phyloP scores from a whole-genome alignment of 1,140 invertebrate genomes.

The Drosophila rufa region DNA sequence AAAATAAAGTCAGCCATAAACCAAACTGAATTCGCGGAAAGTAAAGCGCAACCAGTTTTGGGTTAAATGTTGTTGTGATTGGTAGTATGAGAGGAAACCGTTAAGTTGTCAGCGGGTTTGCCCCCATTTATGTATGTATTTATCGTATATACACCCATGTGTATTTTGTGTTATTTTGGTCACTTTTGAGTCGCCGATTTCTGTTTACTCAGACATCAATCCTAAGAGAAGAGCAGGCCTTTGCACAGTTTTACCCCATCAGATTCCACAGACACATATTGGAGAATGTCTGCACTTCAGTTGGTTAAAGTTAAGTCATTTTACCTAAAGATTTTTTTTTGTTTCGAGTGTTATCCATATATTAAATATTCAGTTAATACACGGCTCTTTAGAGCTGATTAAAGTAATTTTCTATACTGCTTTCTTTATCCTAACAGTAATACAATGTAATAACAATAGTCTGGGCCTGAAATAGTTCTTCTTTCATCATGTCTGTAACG shows the following conservation, averaged over 20 bases:
- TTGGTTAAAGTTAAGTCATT: too few species aligned
- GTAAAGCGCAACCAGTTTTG: slow-evolving; percentile 66
- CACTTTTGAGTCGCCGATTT: slow-evolving; percentile 7
- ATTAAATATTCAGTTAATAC: too few species aligned
- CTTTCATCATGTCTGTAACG: neutral
- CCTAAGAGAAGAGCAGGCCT: neutral
- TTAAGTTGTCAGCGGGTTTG: slow-evolving; percentile 58
- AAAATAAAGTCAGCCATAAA: slow-evolving; percentile 25
- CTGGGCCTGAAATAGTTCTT: neutral
- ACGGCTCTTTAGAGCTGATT: too few species aligned
- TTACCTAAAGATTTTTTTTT: too few species aligned
- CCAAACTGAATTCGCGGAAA: slow-evolving; percentile 63
- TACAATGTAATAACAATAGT: too few species aligned
- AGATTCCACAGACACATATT: too few species aligned
- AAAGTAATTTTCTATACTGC: too few species aligned
- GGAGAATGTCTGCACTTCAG: too few species aligned
- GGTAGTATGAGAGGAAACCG: slow-evolving; percentile 46
- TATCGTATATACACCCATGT: slow-evolving; percentile 7
- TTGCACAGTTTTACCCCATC: too few species aligned
- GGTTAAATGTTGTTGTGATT: slow-evolving; percentile 46
- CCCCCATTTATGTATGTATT: slow-evolving; percentile 11
- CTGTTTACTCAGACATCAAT: slow-evolving; percentile 38
- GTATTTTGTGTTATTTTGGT: slow-evolving; percentile 27
- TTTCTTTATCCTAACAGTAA: too few species aligned
- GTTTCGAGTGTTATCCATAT: too few species aligned